Percentiles rank a stretch among this genome's conserved stretches.
phyloP scores from a whole-genome alignment of 1,140 invertebrate species.

The Stratiolaelaps scimitus region DNA sequence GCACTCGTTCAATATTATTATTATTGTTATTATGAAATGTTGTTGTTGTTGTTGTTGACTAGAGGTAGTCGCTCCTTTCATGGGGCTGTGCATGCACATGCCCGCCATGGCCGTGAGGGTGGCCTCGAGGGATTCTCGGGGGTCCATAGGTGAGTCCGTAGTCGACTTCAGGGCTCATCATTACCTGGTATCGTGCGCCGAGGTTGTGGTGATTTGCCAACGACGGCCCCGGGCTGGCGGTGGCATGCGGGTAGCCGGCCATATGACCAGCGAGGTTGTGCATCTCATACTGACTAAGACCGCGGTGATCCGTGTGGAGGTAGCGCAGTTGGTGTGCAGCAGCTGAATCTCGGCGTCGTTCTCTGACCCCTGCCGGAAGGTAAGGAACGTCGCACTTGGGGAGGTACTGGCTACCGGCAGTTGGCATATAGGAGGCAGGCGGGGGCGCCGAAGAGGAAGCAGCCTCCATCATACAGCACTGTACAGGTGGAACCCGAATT shows the following conservation, averaged over 20 bases:
- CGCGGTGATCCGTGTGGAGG: neutral
- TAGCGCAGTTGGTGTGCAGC: neutral
- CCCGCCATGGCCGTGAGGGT: neutral
- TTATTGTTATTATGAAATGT: no score
- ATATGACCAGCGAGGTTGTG: conserved; percentile 11
- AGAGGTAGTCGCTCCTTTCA: conserved; percentile 25
- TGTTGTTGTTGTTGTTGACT: conserved; percentile 2
- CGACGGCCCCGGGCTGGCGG: neutral
- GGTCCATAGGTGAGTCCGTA: conserved; percentile 5
- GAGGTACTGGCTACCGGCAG: neutral
- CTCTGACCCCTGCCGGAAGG: conserved; percentile 6
- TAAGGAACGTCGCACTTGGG: conserved; percentile 22
- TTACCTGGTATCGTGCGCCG: conserved; percentile 7
- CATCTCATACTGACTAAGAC: conserved; percentile 21
- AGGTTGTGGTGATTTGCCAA: neutral
- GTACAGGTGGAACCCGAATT: neutral
- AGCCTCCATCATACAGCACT: conserved; percentile 23
- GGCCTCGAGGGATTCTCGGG: neutral
- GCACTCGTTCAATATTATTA: neutral
- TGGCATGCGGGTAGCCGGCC: neutral
- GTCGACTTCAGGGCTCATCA: conserved; percentile 15
- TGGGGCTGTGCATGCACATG: conserved; percentile 12
- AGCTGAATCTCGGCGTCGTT: conserved; percentile 9
- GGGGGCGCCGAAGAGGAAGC: neutral
- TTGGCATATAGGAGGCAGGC: neutral